Evolutionary conservation across 1,140 invertebrate species (phyloP).

Genomic region (Sogatella furcifera): DNA sequence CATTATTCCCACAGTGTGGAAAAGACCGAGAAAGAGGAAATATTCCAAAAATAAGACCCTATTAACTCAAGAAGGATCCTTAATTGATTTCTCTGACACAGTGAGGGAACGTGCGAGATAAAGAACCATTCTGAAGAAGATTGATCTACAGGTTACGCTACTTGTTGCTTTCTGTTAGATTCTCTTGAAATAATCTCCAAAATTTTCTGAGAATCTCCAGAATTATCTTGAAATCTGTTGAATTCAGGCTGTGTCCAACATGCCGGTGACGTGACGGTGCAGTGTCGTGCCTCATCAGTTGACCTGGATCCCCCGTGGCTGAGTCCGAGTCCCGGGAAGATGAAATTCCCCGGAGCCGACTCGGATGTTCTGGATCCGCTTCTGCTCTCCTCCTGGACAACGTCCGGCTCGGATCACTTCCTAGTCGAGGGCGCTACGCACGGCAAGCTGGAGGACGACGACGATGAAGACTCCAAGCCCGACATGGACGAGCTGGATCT

Average conservation of each 20-base stretch:
- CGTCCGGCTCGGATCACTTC: slow-evolving; percentile 11
- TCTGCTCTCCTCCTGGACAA: slow-evolving; percentile 13
- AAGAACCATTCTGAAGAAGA: too few species aligned
- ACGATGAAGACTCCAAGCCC: slow-evolving; percentile 38
- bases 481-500: slow-evolving; percentile 49
- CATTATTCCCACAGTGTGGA: too few species aligned
- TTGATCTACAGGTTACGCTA: too few species aligned
- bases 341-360: slow-evolving; percentile 21
- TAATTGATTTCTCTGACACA: too few species aligned
- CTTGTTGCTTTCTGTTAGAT: too few species aligned
- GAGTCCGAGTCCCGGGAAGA: slow-evolving; percentile 20
- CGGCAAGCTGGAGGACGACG: slow-evolving; percentile 15
- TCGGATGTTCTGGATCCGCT: slow-evolving; percentile 20
- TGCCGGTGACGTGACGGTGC: slow-evolving; percentile 3
- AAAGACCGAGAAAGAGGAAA: too few species aligned
- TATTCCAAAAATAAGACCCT: too few species aligned
- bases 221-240: too few species aligned
- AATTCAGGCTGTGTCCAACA: neutral
- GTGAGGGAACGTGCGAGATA: too few species aligned
- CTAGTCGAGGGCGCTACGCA: slow-evolving; percentile 7
- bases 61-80: too few species aligned
- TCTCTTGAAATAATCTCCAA: too few species aligned
- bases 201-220: too few species aligned
- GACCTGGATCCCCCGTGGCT: slow-evolving; percentile 22
- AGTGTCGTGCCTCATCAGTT: slow-evolving; percentile 1